Base-by-base conservation (phyloP, 2,113 vertebrate species). In the Ramphastos sulfuratus region DNA sequence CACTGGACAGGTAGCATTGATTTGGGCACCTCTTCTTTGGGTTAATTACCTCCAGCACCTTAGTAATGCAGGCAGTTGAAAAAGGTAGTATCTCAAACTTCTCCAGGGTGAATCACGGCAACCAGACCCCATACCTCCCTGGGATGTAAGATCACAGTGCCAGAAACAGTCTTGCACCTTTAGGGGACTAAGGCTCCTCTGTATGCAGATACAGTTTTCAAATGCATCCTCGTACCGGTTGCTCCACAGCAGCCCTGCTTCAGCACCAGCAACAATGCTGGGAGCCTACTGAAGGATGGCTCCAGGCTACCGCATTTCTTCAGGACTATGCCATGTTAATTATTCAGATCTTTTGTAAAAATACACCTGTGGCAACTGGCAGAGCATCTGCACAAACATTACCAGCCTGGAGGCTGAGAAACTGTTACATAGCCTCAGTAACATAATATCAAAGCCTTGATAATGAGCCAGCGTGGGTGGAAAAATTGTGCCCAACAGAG, bases 311-410 rank as follows among this genome's bases (percentile, higher is more conserved):
- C 58, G 69, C 69, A 18, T 70, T 63, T 66, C 80, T 79, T 93
- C 77, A 59, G 77, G 80, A 79, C 76, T 39, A 75, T 31, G 15
- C 55, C 58, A 16, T 5, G 24, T 72, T 86, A 93, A 90, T 90
- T 92, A 87, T 69, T 81, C 72, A 72, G 8, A 11, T 90, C 35
- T 82, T 52, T 75, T 83, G 69, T 55, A 75, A 81, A 90, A 86
- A 76, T 78, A 78, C 85, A 92, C 85, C 77, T 95, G 93, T 79
- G 93, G 93, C 90, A 95, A 85, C 54, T 94, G 94, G 94, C 85
- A 87, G 76, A 89, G 79, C 15, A 72, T 37, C 48, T 75, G 72
- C 82, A 81, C 58, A 75, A 94, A 83, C 50, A 75, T 66, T 37
- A 39, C 27, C 21, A 85, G 74, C 85, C 90, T 87, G 44, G 64